Percentiles rank a stretch among this genome's conserved stretches.
Evolutionary conservation across 1,140 invertebrate genomes (phyloP).

Genomic region (Zaprionus ornatus): DNA sequence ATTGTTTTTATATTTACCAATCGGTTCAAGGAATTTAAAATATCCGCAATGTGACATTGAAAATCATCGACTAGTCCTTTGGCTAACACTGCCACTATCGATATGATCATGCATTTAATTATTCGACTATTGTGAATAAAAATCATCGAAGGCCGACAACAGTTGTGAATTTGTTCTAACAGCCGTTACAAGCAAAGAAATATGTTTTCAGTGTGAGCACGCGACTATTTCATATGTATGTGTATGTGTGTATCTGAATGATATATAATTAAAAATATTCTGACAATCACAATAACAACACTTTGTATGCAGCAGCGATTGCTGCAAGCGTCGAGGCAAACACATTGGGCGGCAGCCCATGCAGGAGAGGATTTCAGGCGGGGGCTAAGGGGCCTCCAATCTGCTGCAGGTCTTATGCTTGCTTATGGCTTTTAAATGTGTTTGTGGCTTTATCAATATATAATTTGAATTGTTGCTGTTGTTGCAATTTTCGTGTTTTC

Average conservation of each 20-base stretch:
- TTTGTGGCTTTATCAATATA: conserved; percentile 76
- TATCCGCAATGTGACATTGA: not conserved
- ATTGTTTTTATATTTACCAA: not conserved
- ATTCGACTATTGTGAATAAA: not conserved
- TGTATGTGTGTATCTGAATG: conserved; percentile 10
- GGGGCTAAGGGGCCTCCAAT: not conserved
- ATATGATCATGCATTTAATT: not conserved
- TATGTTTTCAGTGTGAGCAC: conserved; percentile 59
- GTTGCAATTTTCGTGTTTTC: conserved; percentile 64
- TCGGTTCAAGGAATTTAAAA: no score
- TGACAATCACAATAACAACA: conserved; percentile 49
- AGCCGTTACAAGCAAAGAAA: not conserved
- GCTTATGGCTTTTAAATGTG: conserved; percentile 74
- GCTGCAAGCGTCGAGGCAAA: conserved; percentile 13
- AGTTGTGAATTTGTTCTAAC: not conserved
- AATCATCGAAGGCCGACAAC: not conserved
- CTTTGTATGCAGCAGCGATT: conserved; percentile 19
- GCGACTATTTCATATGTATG: conserved; percentile 53
- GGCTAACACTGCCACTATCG: no score
- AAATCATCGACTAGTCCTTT: not conserved
- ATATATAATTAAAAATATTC: conserved; percentile 55
- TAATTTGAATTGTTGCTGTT: conserved; percentile 61
- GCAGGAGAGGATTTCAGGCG: not conserved
- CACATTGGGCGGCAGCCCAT: not conserved
- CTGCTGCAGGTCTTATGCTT: conserved; percentile 55